A percentile compares a stretch with the other conserved stretches of the same genome.
Conservation (phyloP, 2,888 invertebrate species). For the Agapetus fuscipes region DNA sequence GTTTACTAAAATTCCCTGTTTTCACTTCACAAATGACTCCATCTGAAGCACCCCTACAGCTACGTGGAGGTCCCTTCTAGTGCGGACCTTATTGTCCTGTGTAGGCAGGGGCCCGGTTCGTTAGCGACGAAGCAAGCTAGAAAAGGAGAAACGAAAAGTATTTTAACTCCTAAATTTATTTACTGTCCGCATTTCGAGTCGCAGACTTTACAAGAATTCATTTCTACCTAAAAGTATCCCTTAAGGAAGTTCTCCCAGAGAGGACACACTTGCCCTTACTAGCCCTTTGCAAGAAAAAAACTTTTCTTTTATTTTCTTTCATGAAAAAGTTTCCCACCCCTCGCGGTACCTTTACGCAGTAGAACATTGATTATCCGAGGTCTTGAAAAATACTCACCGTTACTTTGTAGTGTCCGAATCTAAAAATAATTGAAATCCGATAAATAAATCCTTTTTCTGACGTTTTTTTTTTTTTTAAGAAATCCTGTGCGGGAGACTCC, state of each 20-base stretch:
- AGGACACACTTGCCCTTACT: constrained; percentile 7
- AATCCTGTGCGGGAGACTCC: too few species aligned
- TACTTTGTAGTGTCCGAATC: too few species aligned
- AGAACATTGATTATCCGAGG: too few species aligned
- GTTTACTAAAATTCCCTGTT: not conserved
- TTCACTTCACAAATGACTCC: not conserved
- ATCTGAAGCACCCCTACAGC: not conserved
- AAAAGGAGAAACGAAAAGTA: constrained; percentile 10
- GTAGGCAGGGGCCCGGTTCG: constrained; percentile 11
- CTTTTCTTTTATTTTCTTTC: constrained; percentile 4
- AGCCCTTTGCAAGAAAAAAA: constrained; percentile 8
- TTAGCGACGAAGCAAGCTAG: constrained; percentile 11
- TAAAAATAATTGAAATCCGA: too few species aligned
- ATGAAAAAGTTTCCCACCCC: constrained; percentile 13
- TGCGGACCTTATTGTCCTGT: not conserved
- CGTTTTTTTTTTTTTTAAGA: too few species aligned
- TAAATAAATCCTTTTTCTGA: too few species aligned
- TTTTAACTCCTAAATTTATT: constrained; percentile 19
- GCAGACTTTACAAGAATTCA: constrained; percentile 14
- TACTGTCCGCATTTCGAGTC: constrained; percentile 12
- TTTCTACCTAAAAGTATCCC: constrained; percentile 11
- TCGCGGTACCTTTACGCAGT: too few species aligned
- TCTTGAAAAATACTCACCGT: too few species aligned
- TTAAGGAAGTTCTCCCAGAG: constrained; percentile 4
- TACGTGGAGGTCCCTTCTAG: not conserved